Evolutionary conservation across 2,797 vertebrate species (phyloP), one percentile per base, ranked within the genome.

Genomic region (Phrynocephalus vlangalii): DNA sequence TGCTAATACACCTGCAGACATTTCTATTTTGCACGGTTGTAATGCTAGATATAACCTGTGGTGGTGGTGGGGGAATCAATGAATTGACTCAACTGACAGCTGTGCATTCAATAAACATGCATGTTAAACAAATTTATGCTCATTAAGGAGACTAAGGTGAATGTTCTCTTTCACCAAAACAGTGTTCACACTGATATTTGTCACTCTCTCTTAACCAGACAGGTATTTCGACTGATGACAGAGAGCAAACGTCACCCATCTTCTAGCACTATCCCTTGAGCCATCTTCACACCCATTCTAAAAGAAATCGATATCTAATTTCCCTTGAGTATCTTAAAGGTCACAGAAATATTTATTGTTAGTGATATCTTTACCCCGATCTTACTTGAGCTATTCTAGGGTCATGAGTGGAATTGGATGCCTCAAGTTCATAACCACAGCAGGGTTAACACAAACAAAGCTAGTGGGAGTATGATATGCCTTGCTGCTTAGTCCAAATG

Each of bases 301-400:
- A 68, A 82, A 16, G 33, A 91, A 91, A 90, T 90, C 88, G 80
- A 87, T 88, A 84, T 50, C 71, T 75, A 89, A 13, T 83, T 87
- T 92, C 78, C 85, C 71, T 72, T 33, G n/a, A 89, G 30, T 5
- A 90, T 15, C 68, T 94, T 52, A 93, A 73, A 91, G 92, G 91
- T 85, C 78, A 75, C 56, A 87, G n/a, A 83, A 1, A 26, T 85
- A 86, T 92, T 83, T 87, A n/a, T n/a, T 87, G 20, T 70, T 87
- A 87, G 82, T 82, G 24, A 28, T 88, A 77, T 79, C 16, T 91
- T 91, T 79, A 89, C 87, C 8, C 11, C 26, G 48, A 5, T 73
- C 89, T 94, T 44, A 3, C 0, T 92, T 87, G 44, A 91, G 1
- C 48, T 79, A 16, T 26, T 18, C 6, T 48, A 11, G 85, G 1